phyloP scores from a whole-genome alignment of 2,888 invertebrate genomes.

The Apamea crenata region DNA sequence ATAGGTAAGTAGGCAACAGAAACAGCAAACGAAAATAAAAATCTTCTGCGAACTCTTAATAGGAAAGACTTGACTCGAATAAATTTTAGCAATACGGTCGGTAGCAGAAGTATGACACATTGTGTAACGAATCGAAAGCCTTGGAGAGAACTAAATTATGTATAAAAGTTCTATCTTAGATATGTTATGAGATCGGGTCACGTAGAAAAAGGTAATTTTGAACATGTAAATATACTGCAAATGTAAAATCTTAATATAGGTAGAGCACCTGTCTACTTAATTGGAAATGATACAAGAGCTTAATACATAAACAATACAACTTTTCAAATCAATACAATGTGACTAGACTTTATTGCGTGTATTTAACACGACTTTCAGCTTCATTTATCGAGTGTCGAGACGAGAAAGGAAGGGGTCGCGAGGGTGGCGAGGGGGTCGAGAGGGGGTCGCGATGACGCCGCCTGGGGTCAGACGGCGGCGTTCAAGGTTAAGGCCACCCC shows the following conservation, averaged over 20 bases:
- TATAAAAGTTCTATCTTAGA: not conserved
- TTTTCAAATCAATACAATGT: slow-evolving; percentile 64
- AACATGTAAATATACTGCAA: not conserved
- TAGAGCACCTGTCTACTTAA: not conserved
- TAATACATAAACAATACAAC: slow-evolving; percentile 38
- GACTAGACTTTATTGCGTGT: slow-evolving; percentile 73
- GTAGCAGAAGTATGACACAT: not conserved
- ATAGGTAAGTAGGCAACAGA: not conserved
- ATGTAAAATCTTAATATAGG: not conserved
- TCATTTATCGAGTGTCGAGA: slow-evolving; percentile 80
- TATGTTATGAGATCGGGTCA: not conserved
- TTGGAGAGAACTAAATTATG: not conserved
- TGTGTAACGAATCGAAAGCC: slow-evolving; percentile 12
- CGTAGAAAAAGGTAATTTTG: not conserved
- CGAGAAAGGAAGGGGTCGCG: slow-evolving; percentile 73
- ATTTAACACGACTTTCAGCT: slow-evolving; percentile 80
- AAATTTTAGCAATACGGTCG: not conserved
- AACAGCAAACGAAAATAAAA: not conserved
- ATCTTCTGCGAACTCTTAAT: not conserved
- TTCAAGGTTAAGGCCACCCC: slow-evolving; percentile 89
- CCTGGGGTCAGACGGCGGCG: slow-evolving; percentile 85
- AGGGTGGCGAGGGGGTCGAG: slow-evolving; percentile 64
- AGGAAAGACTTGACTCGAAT: not conserved
- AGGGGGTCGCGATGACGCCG: slow-evolving; percentile 73
- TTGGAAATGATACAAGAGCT: not conserved